These are phyloP conservation scores for Grus americana DNA, from an alignment of 2,113 vertebrate genomes.

Conservation along the genomic window DNA sequence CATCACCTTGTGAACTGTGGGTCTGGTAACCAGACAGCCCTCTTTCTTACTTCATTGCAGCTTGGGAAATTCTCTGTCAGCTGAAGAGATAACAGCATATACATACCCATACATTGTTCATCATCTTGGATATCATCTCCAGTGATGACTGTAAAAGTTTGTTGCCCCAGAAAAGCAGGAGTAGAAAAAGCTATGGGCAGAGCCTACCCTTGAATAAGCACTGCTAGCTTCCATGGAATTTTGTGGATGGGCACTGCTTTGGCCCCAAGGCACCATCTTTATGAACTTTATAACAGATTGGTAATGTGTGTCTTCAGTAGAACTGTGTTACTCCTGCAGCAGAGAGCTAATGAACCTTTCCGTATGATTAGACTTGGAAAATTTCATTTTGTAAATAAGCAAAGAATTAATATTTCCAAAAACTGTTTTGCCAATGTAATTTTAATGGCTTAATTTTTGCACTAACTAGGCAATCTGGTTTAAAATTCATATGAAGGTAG, in stretches of 20 bases:
- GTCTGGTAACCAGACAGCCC: not conserved
- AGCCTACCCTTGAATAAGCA: not conserved
- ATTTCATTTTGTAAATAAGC: not conserved
- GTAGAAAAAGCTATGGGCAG: not conserved
- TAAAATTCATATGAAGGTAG: not conserved
- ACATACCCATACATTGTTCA: not conserved
- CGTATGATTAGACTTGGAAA: not conserved
- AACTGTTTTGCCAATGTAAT: not conserved
- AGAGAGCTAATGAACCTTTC: not conserved
- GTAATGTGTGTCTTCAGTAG: not conserved
- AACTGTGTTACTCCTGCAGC: not conserved
- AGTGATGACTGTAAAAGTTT: not conserved
- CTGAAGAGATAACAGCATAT: not conserved
- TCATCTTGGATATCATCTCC: not conserved
- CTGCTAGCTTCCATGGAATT: not conserved
- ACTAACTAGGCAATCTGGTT: not conserved
- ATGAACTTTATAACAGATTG: not conserved
- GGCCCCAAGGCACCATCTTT: not conserved
- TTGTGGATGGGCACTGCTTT: not conserved
- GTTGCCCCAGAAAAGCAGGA: not conserved
- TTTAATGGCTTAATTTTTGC: not conserved
- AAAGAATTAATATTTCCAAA: not conserved
- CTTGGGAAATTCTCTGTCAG: not conserved
- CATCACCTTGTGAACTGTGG: not conserved
- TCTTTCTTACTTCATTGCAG: not conserved